Evolutionary conservation across 2,888 invertebrate species (phyloP), one percentile per base, ranked within the genome.

Genomic region (Pinctada fucata): DNA sequence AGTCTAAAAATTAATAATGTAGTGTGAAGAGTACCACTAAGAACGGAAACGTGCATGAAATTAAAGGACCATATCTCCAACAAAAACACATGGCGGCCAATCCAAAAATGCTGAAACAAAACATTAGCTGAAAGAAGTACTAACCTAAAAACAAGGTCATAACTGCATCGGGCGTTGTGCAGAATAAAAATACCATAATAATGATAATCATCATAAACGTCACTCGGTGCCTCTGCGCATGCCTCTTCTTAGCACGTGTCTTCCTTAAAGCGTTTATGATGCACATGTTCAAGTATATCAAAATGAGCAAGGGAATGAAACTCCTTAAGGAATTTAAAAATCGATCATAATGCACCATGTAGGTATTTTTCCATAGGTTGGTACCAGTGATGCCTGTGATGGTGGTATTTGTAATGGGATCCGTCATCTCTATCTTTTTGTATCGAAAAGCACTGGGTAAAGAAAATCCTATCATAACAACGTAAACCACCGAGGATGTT

Each of bases 181-280:
- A 90, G 48, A 90, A 76, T 47, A 91, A 78, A 83, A 91, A 91
- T 69, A 87, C 84, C n/a, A 91, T 76, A 13, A 91, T 90, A 31
- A 91, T 88, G 65, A 89, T 84, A 31, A 90, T 84, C 74, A 91
- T 85, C 90, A 91, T 90, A 3, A 90, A 74, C 4, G 91, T 90
- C 16, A 91, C 87, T 47, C 87, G 84, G 6, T 67, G 72, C 31
- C 72, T 69, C 58, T 70, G 74, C 48, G 69, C 64, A 49, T 74
- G 71, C 65, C 75, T 83, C 47, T 78, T 79, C 51, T 77, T 76
- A 31, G 83, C 80, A 48, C 86, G 79, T 10, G 85, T 82, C 67
- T 85, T 84, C 5, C 84, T 70, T 16, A 90, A 82, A 3, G 87
- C 84, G n/a, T 83, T 81, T n/a, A 90, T 90, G 31, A 90, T 90